phyloP scores from a whole-genome alignment of 2,113 vertebrate species.

The Genyomyrus donnyi region DNA sequence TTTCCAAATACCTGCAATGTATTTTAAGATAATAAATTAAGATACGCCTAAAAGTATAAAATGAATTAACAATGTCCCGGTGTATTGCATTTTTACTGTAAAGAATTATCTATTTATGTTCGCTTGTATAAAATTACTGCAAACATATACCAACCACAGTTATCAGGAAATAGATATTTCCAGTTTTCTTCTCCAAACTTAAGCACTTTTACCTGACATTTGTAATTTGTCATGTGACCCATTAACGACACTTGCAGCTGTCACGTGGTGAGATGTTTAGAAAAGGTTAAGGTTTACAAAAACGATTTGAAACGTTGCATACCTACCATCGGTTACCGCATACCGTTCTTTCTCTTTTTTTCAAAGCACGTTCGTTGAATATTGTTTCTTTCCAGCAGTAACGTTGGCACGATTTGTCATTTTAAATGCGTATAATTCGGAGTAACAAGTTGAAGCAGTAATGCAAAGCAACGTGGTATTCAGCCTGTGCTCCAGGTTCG shows the following conservation, averaged over 20 bases:
- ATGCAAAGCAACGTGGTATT: neutral
- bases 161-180: neutral
- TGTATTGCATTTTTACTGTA: neutral
- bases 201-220: neutral
- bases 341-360: neutral
- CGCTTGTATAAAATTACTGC: neutral
- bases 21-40: slow-evolving; percentile 6
- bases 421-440: neutral
- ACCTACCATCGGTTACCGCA: neutral
- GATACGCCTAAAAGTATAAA: neutral
- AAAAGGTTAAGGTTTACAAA: neutral
- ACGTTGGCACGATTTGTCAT: neutral
- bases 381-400: neutral
- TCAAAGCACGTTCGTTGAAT: neutral
- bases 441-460: neutral
- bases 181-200: neutral
- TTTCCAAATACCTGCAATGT: slow-evolving; percentile 4
- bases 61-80: neutral
- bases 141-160: neutral
- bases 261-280: neutral
- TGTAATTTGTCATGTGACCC: neutral
- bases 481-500: neutral
- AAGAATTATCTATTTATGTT: neutral
- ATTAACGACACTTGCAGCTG: neutral
- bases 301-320: neutral